These are phyloP conservation scores for Zoanthus solanderi DNA, from an alignment of 92 coral and sea anemone genomes.

Conservation along the genomic window DNA sequence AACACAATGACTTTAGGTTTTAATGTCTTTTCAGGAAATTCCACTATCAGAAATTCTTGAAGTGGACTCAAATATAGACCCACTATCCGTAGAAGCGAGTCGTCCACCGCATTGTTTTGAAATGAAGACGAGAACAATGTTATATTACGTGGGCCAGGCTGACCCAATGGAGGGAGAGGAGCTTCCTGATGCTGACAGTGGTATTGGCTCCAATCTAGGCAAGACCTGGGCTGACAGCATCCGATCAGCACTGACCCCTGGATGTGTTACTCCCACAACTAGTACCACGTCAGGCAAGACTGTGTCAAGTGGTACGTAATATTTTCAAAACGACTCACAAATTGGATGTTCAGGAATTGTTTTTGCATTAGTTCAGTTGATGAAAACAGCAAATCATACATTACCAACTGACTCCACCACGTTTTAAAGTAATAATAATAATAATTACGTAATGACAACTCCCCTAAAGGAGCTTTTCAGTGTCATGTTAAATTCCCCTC, in stretches of 20 bases:
- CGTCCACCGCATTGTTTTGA: conserved; percentile 97
- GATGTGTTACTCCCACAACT: conserved; percentile 96
- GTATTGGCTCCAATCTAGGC: conserved; percentile 89
- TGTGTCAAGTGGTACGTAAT: conserved; percentile 67
- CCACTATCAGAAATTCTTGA: conserved; percentile 93
- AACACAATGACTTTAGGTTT: background rate
- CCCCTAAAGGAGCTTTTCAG: no score
- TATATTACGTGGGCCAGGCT: conserved; percentile 87
- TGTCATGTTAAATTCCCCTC: no score
- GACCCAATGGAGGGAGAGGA: conserved; percentile 80
- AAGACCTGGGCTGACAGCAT: conserved; percentile 97
- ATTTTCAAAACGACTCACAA: background rate
- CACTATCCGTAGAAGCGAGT: conserved; percentile 89
- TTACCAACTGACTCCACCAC: no score
- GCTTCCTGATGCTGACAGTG: conserved; percentile 92
- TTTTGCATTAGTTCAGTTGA: background rate
- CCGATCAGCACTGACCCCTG: conserved; percentile 97
- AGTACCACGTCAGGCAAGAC: conserved; percentile 77
- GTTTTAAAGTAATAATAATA: no score
- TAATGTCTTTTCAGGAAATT: conserved; percentile 72
- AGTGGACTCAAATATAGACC: conserved; percentile 95
- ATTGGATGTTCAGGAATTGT: background rate
- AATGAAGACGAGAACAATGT: conserved; percentile 92
- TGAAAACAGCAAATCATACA: no score
- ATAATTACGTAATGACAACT: no score